phyloP scores from a whole-genome alignment of 1,140 invertebrate species.

The Hermetia illucens region DNA sequence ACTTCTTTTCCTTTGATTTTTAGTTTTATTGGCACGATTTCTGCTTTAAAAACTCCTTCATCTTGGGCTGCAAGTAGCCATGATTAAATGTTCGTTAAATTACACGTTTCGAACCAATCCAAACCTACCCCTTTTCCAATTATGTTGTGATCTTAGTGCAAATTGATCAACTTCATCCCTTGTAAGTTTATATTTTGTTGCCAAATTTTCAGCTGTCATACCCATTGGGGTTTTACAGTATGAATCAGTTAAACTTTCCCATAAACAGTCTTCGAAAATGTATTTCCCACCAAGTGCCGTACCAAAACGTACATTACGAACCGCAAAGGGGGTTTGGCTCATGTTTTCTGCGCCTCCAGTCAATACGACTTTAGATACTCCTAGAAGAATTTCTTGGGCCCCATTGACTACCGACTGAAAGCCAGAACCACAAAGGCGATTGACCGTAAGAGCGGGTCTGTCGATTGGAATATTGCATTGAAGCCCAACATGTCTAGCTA shows the following conservation, averaged over 20 bases:
- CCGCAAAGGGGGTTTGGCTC: conserved; percentile 84
- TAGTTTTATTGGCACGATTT: conserved; percentile 76
- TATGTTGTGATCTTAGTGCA: conserved; percentile 68
- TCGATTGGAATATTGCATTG: conserved; percentile 71
- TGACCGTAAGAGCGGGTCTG: conserved; percentile 68
- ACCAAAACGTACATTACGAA: conserved; percentile 84
- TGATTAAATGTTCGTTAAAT: no score
- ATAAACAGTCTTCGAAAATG: conserved; percentile 81
- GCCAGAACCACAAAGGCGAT: conserved; percentile 87
- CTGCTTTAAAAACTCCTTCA: conserved; percentile 74
- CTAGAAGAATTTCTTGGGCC: conserved; percentile 78
- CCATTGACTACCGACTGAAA: conserved; percentile 89
- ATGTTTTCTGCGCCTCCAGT: conserved; percentile 92
- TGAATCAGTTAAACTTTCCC: conserved; percentile 80
- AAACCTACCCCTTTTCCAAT: conserved; percentile 61
- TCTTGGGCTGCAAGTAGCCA: conserved; percentile 66
- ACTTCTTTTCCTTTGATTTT: conserved; percentile 73
- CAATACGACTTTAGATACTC: conserved; percentile 76
- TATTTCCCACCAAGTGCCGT: conserved; percentile 64
- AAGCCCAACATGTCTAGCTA: conserved; percentile 75
- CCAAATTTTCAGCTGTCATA: conserved; percentile 93
- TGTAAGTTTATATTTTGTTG: conserved; percentile 75
- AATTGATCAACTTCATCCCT: conserved; percentile 81
- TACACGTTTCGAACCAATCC: no score
- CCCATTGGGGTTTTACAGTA: conserved; percentile 92